Conservation (phyloP, 2,888 invertebrate genomes). For the Orthosia gracilis region DNA sequence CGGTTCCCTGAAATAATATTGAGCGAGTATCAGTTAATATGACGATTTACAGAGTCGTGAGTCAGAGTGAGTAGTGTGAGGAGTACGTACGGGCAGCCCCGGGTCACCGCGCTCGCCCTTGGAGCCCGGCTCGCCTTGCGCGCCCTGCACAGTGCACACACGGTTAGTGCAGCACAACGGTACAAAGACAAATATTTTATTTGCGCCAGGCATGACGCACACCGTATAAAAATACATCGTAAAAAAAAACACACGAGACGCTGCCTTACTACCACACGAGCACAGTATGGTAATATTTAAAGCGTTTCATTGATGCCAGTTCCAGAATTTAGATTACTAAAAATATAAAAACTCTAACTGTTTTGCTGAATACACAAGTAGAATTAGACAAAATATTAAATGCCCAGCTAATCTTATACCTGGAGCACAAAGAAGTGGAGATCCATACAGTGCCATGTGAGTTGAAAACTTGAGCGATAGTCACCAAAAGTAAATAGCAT, state of each 20-base stretch:
- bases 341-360: too few species aligned
- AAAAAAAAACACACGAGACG: too few species aligned
- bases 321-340: not conserved
- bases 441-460: not conserved
- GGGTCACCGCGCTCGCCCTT: constrained; percentile 98
- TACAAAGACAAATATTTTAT: too few species aligned
- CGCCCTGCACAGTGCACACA: constrained; percentile 92
- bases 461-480: not conserved
- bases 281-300: too few species aligned
- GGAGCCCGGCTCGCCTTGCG: constrained; percentile 97
- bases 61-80: not conserved
- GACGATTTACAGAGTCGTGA: not conserved
- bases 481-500: not conserved
- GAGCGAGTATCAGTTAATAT: constrained; percentile 48
- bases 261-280: too few species aligned
- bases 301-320: not conserved
- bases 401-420: constrained; percentile 6
- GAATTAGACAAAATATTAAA: not conserved
- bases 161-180: constrained; percentile 83
- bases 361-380: not conserved
- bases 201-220: too few species aligned
- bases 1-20: constrained; percentile 95
- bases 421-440: not conserved
- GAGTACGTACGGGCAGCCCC: constrained; percentile 96
- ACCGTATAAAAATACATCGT: too few species aligned